Conservation (phyloP, 2,113 vertebrate genomes). For the Pionites leucogaster region DNA sequence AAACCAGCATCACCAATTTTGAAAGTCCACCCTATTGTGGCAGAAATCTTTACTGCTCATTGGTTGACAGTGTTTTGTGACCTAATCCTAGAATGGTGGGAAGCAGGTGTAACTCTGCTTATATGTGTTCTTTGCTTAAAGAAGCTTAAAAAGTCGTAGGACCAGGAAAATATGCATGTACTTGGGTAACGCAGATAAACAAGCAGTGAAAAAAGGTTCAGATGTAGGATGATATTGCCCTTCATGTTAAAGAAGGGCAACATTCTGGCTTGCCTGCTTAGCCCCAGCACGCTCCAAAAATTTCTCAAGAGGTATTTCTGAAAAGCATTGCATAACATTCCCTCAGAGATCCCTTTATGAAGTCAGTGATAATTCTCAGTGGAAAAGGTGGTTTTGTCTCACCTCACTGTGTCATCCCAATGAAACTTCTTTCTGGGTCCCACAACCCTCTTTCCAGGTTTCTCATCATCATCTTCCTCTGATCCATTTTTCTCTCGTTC, state of each 20-base stretch:
- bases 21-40: neutral
- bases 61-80: neutral
- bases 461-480: constrained; percentile 96
- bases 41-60: neutral
- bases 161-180: neutral
- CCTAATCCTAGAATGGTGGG: neutral
- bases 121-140: neutral
- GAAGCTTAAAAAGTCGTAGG: neutral
- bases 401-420: constrained; percentile 98
- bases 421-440: constrained; percentile 96
- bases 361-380: neutral
- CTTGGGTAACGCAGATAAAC: neutral
- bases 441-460: constrained; percentile 94
- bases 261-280: neutral
- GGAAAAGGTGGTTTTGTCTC: neutral
- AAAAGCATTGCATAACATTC: neutral
- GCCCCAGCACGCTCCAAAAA: neutral
- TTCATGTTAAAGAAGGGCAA: neutral
- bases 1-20: neutral
- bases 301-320: neutral
- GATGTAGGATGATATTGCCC: neutral
- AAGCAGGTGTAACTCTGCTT: neutral
- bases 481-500: constrained; percentile 92
- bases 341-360: neutral
- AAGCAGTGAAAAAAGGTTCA: neutral